Evolutionary conservation across 2,113 vertebrate genomes (phyloP).

Genomic region (Perccottus glenii): DNA sequence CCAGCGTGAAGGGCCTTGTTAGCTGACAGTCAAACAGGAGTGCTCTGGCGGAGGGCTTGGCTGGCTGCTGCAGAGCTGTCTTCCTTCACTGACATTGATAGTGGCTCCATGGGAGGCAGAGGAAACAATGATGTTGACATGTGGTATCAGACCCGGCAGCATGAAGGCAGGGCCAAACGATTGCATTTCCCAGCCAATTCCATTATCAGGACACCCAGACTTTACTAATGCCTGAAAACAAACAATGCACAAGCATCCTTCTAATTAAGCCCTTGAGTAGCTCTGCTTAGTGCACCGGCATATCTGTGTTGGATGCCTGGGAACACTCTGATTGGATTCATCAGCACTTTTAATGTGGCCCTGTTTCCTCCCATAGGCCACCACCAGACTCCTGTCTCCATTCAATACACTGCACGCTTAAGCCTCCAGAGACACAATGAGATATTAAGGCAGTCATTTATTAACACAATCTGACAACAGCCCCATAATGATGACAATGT

Average conservation of each 20-base stretch:
- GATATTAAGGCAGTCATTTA: conserved; percentile 35
- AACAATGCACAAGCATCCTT: conserved; percentile 73
- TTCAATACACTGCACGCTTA: conserved; percentile 44
- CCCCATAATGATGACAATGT: conserved; percentile 21
- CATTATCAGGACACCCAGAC: conserved; percentile 75
- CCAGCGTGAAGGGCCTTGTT: conserved; percentile 48
- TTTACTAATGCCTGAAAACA: conserved; percentile 75
- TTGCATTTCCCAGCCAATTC: conserved; percentile 74
- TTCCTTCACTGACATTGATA: conserved; percentile 66
- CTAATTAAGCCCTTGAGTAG: conserved; percentile 78
- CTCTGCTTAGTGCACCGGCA: conserved; percentile 64
- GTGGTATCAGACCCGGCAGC: conserved; percentile 63
- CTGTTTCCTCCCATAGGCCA: conserved; percentile 61
- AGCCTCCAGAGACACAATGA: conserved; percentile 38
- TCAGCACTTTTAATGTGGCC: conserved; percentile 70
- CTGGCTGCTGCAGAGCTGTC: conserved; percentile 51
- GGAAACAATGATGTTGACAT: conserved; percentile 73
- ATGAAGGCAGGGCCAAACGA: conserved; percentile 68
- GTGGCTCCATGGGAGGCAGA: conserved; percentile 57
- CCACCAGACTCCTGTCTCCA: conserved; percentile 46
- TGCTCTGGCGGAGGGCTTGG: conserved; percentile 47
- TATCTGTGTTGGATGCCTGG: conserved; percentile 71
- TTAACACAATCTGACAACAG: conserved; percentile 39
- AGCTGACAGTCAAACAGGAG: conserved; percentile 47
- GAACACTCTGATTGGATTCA: conserved; percentile 76